phyloP scores from a whole-genome alignment of 1,140 invertebrate genomes.

The Tribolium castaneum region DNA sequence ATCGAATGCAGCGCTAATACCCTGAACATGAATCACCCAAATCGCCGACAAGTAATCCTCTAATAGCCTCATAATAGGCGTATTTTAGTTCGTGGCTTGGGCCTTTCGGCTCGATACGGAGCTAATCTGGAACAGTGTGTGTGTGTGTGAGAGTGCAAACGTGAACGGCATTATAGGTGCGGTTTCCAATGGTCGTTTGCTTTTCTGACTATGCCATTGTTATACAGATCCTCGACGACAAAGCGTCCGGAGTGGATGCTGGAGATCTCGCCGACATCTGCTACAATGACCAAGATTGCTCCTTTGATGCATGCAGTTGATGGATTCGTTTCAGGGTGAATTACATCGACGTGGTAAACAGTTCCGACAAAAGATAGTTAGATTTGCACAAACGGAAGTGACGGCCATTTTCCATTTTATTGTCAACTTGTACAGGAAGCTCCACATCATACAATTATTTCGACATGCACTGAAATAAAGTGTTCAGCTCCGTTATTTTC shows the following conservation, averaged over 20 bases:
- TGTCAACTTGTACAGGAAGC: not conserved
- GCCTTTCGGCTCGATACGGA: conserved; percentile 9
- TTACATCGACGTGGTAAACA: not conserved
- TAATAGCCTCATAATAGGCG: conserved; percentile 34
- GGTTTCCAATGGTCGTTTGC: conserved; percentile 14
- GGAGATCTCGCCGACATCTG: not conserved
- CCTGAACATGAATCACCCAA: conserved; percentile 21
- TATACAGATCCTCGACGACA: not conserved
- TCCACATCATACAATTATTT: too few species aligned
- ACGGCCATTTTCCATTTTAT: not conserved
- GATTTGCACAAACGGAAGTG: not conserved
- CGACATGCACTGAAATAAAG: too few species aligned
- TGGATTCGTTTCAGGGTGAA: conserved; percentile 3
- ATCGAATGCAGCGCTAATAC: conserved; percentile 22
- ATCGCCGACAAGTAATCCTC: conserved; percentile 37
- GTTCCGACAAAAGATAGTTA: not conserved
- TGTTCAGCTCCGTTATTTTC: too few species aligned
- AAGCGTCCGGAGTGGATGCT: not conserved
- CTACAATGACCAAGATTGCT: not conserved
- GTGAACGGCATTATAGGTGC: conserved; percentile 35
- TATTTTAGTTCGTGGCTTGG: conserved; percentile 8
- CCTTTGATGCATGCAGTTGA: not conserved
- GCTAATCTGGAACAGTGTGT: conserved; percentile 2
- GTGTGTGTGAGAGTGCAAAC: conserved; percentile 30
- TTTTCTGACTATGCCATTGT: conserved; percentile 34